Base-by-base conservation (phyloP, 2,113 vertebrate genomes). In the Paralichthys olivaceus region DNA sequence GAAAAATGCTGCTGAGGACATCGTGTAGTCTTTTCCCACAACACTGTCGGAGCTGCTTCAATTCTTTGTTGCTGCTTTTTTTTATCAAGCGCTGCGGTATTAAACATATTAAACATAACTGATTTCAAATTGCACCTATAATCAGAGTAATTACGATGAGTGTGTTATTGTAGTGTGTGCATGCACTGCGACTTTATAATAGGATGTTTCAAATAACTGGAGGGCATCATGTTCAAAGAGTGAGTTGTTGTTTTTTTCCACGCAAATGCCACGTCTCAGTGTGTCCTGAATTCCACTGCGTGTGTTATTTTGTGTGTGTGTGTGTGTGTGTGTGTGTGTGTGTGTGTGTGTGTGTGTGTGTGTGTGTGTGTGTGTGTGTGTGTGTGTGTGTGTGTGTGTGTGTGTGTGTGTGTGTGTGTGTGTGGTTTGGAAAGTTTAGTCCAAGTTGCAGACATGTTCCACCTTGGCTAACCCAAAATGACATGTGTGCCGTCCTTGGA, bases 181-280 rank as follows among this genome's bases (percentile, higher is more conserved):
- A 45, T 26, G 57, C 45, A 37, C 11, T 9, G 7, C 8, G 26
- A 65, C 28, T n/a, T 62, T 57, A 28, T 55, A 7, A 58, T 25
- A 28, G 25, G 60, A 64, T 70, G 28, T 83, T 69, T 69, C 64
- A 37, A 55, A 81, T 77, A 37, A 20, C 15, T 22, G 40, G 25
- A 34, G 57, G 66, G 54, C 65, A 22, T 72, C 19, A 12, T 69
- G 43, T 72, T 84, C 19, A 86, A 70, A 75, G 66, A 54, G 25
- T 0, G 22, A 61, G 37, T 55, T 79, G 74, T 65, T 79, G 23
- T 85, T 79, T 61, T 80, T 55, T 47, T 14, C 40, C 55, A 47
- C 7, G n/a, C 74, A 73, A 84, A 90, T 90, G 86, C 79, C 89
- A 89, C 80, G 72, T 91, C 67, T 81, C 83, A 40, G n/a, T 62